Evolutionary conservation across 2,888 invertebrate species (phyloP), one percentile per base, ranked within the genome.

Genomic region (Herminia tarsipennalis): DNA sequence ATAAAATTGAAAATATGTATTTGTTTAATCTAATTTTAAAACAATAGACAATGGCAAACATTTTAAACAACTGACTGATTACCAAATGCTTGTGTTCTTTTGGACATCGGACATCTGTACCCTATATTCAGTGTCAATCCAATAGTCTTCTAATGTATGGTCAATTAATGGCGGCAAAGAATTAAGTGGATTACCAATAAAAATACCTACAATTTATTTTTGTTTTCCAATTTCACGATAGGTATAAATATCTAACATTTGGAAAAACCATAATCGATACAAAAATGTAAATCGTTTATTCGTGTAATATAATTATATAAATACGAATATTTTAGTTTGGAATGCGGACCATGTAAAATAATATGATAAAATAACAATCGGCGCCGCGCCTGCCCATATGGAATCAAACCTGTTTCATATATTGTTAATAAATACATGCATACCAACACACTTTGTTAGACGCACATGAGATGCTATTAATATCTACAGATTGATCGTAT

Each of bases 301-400:
- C 29, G 22, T 39, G 38, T 48, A 35, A 35, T 10, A 35, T 36
- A 36, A 18, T 24, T 30, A 54, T 66, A 45, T 42, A 48, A 55
- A 65, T 58, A 58, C 49, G 66, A 61, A 65, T 72, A 72, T 55
- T 66, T 72, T 30, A 70, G 66, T 54, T 44, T 56, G 73, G 84
- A 83, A 85, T 83, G 85, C 82, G 83, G 84, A 78, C 77, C 73
- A 73, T 57, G 72, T 73, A 72, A 80, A 76, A 76, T 76, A 75
- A 80, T 83, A 75, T 81, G 75, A 83, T 84, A 83, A 79, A 78
- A 83, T 79, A 81, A 81, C 83, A 80, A 81, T 80, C 77, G 74
- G 64, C 69, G 74, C 66, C 70, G 63, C 59, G 67, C 54, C 72
- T 69, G 78, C 71, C 81, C 80, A 83, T 84, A 82, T 82, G 83